Conservation (phyloP, 53 echinoderm and acorn worm species). For the Patiria pectinifera region DNA sequence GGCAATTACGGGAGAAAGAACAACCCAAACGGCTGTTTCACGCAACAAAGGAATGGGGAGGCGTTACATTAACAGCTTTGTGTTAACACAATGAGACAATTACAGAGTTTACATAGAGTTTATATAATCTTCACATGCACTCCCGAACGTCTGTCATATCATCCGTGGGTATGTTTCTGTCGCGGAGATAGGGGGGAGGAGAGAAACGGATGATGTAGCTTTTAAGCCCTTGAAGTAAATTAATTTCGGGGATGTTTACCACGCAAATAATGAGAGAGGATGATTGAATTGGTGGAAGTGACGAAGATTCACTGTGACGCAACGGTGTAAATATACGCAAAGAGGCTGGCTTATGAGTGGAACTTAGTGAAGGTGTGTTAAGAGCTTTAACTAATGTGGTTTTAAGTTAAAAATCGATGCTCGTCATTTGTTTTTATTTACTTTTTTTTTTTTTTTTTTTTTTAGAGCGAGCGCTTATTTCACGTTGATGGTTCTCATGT, state of each 20-base stretch:
- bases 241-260: constrained; percentile 36
- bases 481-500: too few species aligned
- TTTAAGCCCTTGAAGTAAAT: not conserved
- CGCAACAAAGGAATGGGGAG: not conserved
- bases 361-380: constrained; percentile 3
- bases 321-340: constrained; percentile 16
- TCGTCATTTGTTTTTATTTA: not conserved
- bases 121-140: not conserved
- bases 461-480: too few species aligned
- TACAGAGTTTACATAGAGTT: constrained; percentile 26
- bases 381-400: constrained; percentile 18
- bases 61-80: constrained; percentile 25
- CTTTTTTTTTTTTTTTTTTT: too few species aligned
- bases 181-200: not conserved
- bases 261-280: not conserved
- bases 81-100: constrained; percentile 33
- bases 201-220: not conserved
- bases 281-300: not conserved
- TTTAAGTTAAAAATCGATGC: not conserved
- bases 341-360: not conserved
- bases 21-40: not conserved
- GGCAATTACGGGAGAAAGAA: not conserved
- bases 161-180: not conserved
- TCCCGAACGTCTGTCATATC: not conserved
- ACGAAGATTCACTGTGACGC: not conserved